A percentile compares a stretch with the other conserved stretches of the same genome.
Evolutionary conservation across 2,113 vertebrate genomes (phyloP).

Genomic region (Istiophorus platypterus): DNA sequence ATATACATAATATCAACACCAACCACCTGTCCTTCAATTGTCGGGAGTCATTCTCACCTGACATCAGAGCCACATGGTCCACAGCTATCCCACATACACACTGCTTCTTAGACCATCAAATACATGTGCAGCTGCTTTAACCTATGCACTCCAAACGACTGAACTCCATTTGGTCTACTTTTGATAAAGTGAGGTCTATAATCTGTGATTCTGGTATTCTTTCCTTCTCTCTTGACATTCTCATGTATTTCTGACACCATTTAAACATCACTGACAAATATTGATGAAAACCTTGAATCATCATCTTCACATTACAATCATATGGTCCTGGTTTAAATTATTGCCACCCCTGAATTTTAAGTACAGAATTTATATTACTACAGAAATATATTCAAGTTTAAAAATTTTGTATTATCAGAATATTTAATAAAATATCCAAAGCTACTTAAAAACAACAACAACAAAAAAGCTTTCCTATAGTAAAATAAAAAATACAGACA

Average conservation of each 20-base stretch:
- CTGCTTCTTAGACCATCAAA: background rate
- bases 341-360: too few species aligned
- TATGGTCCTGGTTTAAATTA: too few species aligned
- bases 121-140: background rate
- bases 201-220: background rate
- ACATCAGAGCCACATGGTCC: constrained; percentile 35
- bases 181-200: background rate
- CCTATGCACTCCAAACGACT: background rate
- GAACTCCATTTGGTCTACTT: background rate
- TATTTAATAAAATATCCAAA: too few species aligned
- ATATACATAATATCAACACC: constrained; percentile 17
- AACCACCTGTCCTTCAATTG: constrained; percentile 27
- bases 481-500: too few species aligned
- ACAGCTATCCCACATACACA: constrained; percentile 1
- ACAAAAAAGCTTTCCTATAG: too few species aligned
- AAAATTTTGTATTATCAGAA: too few species aligned
- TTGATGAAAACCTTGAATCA: background rate
- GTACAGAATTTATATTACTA: too few species aligned
- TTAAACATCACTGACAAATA: background rate
- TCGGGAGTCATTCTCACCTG: constrained; percentile 40
- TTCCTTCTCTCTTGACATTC: background rate
- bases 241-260: background rate
- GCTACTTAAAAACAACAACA: too few species aligned
- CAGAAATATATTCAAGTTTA: too few species aligned
- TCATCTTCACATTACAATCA: background rate